These are phyloP conservation scores for Ceratothoa steindachneri DNA, from an alignment of 2,888 invertebrate species.

Conservation along the genomic window DNA sequence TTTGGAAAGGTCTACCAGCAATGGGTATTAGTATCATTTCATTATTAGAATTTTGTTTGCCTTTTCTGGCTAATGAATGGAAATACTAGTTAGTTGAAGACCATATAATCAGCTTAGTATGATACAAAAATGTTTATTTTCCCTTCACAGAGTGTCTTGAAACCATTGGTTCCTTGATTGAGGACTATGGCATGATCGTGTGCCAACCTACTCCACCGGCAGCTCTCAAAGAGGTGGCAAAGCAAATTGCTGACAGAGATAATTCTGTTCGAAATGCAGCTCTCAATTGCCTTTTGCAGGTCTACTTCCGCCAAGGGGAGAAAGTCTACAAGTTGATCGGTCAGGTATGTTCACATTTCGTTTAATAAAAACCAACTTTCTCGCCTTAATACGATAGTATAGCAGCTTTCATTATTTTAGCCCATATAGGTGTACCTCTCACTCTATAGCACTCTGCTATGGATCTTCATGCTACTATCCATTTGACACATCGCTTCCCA, in stretches of 20 bases:
- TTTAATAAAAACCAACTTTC: neutral
- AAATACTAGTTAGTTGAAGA: too few relatives aligned
- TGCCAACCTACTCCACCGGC: constrained; percentile 74
- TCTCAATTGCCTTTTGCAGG: constrained; percentile 85
- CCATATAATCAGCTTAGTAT: too few relatives aligned
- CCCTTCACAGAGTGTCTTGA: constrained; percentile 74
- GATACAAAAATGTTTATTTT: neutral
- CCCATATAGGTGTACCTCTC: neutral
- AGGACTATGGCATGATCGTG: constrained; percentile 75
- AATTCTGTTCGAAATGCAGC: constrained; percentile 88
- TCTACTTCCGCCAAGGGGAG: constrained; percentile 86
- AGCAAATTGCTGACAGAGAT: constrained; percentile 92
- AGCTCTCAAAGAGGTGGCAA: constrained; percentile 83
- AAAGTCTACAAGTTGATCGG: constrained; percentile 86
- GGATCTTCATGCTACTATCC: neutral
- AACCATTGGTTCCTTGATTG: constrained; percentile 79
- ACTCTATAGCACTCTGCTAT: neutral
- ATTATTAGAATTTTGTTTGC: too few relatives aligned
- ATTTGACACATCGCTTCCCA: too few relatives aligned
- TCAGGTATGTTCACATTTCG: constrained; percentile 61
- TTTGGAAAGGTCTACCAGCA: too few relatives aligned
- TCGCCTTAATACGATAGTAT: neutral
- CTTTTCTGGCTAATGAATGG: too few relatives aligned
- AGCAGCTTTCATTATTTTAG: neutral
- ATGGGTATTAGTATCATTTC: too few relatives aligned